These are phyloP conservation scores for Chinchilla lanigera DNA, from an alignment of 2,113 vertebrate species.

Conservation along the genomic window DNA sequence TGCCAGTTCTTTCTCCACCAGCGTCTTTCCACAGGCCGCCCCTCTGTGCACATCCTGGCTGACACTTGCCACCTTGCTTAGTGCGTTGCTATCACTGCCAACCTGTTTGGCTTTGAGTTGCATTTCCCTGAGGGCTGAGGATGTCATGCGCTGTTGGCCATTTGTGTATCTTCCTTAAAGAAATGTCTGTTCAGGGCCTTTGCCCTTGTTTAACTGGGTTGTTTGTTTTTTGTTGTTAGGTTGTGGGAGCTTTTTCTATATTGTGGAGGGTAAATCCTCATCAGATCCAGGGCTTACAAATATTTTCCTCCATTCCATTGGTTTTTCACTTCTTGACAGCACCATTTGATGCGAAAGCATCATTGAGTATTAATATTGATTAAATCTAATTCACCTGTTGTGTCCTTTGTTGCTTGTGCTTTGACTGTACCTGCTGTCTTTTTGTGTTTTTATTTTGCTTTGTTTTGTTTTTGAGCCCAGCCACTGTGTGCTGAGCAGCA, in stretches of 20 bases:
- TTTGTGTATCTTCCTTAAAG: not conserved
- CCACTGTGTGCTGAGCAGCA: too few species aligned
- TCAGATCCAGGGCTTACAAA: not conserved
- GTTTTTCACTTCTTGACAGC: not conserved
- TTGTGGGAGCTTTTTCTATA: not conserved
- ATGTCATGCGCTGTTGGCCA: accelerated
- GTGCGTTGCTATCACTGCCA: not conserved
- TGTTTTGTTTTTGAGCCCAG: not conserved
- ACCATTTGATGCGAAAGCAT: not conserved
- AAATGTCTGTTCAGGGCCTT: not conserved
- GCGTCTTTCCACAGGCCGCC: accelerated
- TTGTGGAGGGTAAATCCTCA: not conserved
- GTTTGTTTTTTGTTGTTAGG: not conserved
- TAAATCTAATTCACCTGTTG: not conserved
- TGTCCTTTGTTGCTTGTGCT: not conserved
- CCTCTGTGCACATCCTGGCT: not conserved
- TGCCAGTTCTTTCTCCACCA: accelerated
- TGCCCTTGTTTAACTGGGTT: not conserved
- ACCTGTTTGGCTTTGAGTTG: not conserved
- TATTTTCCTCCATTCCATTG: not conserved
- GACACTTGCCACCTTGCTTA: accelerated
- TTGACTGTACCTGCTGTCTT: not conserved
- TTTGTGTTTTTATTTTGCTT: not conserved
- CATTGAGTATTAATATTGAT: not conserved
- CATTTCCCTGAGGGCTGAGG: not conserved